phyloP scores from a whole-genome alignment of 1,140 invertebrate genomes.

The Drosophila rhopaloa region DNA sequence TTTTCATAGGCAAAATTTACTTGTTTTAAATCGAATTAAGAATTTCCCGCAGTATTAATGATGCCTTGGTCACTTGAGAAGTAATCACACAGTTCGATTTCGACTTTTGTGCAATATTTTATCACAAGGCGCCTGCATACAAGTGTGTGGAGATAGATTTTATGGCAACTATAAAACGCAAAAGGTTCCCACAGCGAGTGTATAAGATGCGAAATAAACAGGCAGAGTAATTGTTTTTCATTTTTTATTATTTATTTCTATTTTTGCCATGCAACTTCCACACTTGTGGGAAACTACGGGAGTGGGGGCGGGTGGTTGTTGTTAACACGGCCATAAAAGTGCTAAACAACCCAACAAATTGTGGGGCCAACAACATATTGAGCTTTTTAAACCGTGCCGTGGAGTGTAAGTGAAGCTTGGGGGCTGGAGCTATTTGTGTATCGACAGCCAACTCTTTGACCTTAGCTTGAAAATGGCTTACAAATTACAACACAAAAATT shows the following conservation, averaged over 20 bases:
- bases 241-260: conserved; percentile 48
- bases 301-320: conserved; percentile 15
- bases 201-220: conserved; percentile 68
- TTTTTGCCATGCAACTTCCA: conserved; percentile 33
- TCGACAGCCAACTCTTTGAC: conserved; percentile 51
- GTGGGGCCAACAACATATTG: conserved; percentile 48
- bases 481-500: too few species aligned
- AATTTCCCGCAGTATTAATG: conserved; percentile 38
- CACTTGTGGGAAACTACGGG: conserved; percentile 10
- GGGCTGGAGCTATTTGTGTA: conserved; percentile 32
- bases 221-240: conserved; percentile 67
- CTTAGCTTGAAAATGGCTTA: conserved; percentile 61
- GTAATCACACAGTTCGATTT: conserved; percentile 14
- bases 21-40: conserved; percentile 40
- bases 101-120: conserved; percentile 44
- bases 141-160: conserved; percentile 42
- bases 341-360: conserved; percentile 69
- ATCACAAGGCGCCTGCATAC: conserved; percentile 6
- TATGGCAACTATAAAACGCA: conserved; percentile 68
- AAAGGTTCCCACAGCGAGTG: conserved; percentile 71
- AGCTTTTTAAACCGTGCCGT: conserved; percentile 43
- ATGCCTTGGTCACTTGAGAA: conserved; percentile 18
- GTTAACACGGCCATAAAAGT: conserved; percentile 74
- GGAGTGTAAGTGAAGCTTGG: conserved; percentile 25
- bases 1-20: conserved; percentile 40